Evolutionary conservation across 2,113 vertebrate species (phyloP).

Genomic region (Equus quagga): DNA sequence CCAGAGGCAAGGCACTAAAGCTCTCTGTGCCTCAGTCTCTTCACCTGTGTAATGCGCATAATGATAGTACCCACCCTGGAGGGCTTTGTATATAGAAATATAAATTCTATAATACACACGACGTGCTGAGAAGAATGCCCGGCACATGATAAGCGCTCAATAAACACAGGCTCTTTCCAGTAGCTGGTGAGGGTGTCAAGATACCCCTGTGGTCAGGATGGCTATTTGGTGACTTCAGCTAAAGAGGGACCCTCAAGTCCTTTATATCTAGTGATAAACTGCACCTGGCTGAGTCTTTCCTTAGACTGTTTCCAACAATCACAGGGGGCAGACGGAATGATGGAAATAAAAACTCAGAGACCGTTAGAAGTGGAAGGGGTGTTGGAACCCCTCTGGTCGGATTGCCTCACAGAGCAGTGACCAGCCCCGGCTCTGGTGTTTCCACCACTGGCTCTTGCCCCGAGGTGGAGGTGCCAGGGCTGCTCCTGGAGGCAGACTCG

Average conservation of each 20-base stretch:
- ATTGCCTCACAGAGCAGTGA: background rate
- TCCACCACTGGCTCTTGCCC: background rate
- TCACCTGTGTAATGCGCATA: background rate
- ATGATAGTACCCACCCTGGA: background rate
- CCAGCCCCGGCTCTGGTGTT: background rate
- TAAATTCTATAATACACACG: background rate
- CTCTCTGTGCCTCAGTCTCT: background rate
- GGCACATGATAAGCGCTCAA: background rate
- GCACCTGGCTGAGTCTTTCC: background rate
- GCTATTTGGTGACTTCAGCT: background rate
- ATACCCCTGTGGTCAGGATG: background rate
- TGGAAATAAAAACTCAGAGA: background rate
- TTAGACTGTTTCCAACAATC: background rate
- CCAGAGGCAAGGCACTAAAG: background rate
- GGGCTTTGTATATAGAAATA: background rate
- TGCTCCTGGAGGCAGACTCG: background rate
- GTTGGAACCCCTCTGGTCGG: no score
- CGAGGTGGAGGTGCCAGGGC: accelerated
- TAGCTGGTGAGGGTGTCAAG: background rate
- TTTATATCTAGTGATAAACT: background rate
- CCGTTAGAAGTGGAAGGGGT: background rate
- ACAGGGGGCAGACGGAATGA: background rate
- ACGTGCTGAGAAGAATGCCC: background rate
- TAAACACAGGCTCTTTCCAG: background rate
- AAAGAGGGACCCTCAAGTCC: background rate